Evolutionary conservation across 2,888 invertebrate genomes (phyloP).

Genomic region (Dinocampus coccinellae): DNA sequence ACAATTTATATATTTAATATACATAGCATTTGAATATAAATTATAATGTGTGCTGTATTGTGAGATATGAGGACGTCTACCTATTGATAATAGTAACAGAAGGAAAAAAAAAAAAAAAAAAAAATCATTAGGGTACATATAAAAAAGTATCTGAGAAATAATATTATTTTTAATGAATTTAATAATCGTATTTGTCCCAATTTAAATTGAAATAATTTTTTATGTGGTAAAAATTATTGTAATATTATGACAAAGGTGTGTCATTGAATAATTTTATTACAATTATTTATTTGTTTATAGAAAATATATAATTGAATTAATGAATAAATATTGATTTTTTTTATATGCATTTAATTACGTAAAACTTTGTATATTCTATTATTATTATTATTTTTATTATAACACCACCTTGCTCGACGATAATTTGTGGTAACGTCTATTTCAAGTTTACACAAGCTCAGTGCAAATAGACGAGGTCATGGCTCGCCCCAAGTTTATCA

Average conservation of each 20-base stretch:
- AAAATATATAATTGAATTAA: no score
- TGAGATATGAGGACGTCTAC: constrained; percentile 64
- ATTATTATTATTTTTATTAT: not conserved
- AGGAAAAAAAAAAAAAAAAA: no score
- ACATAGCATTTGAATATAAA: constrained; percentile 25
- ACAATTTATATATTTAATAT: constrained; percentile 16
- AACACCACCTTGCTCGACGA: not conserved
- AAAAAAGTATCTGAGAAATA: not conserved
- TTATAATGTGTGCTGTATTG: constrained; percentile 52
- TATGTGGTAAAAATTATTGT: no score
- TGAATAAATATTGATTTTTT: not conserved
- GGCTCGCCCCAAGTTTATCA: not conserved
- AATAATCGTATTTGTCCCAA: no score
- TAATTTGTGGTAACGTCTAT: not conserved
- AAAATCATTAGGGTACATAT: not conserved
- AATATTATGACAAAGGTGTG: no score
- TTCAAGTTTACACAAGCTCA: not conserved
- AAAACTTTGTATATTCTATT: no score
- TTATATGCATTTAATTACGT: not conserved
- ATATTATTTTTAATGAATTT: no score
- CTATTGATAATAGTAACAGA: constrained; percentile 55
- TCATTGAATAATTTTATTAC: no score
- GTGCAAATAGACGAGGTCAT: constrained; percentile 5
- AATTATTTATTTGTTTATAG: no score
- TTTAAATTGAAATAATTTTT: no score